A percentile compares a stretch with the other conserved stretches of the same genome.
These are phyloP conservation scores for Caenorhabditis inopinata DNA, from an alignment of 1,140 invertebrate genomes.

Conservation along the genomic window DNA sequence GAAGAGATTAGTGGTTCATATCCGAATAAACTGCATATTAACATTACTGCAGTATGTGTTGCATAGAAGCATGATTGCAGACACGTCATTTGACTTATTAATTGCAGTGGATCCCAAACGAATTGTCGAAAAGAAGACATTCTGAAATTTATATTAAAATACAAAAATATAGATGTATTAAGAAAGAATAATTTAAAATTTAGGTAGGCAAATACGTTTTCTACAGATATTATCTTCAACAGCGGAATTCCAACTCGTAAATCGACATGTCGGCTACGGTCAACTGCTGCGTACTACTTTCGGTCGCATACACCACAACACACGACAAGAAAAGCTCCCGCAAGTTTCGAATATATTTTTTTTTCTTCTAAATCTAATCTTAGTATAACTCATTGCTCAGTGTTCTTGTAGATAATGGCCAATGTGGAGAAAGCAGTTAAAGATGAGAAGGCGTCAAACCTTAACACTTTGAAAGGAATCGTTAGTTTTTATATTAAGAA, in stretches of 20 bases:
- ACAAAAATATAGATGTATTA: too few species aligned
- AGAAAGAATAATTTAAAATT: too few species aligned
- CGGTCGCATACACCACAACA: neutral
- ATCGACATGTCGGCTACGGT: neutral
- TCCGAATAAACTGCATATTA: neutral
- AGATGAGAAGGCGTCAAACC: neutral
- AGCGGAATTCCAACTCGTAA: neutral
- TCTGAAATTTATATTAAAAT: too few species aligned
- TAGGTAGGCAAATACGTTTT: neutral
- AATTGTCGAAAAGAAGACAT: constrained; percentile 54
- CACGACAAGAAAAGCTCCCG: neutral
- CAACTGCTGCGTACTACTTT: neutral
- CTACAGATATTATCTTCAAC: neutral
- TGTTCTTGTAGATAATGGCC: neutral
- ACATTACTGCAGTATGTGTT: neutral
- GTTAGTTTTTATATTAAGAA: neutral
- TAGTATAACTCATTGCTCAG: too few species aligned
- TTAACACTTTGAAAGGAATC: neutral
- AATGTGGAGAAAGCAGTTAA: neutral
- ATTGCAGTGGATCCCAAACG: constrained; percentile 78
- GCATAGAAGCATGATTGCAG: constrained; percentile 19
- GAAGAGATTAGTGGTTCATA: constrained; percentile 25
- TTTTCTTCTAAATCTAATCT: too few species aligned
- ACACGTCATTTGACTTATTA: constrained; percentile 94
- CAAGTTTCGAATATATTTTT: neutral